These are phyloP conservation scores for Zelostemma sp. DNA, from an alignment of 1,140 invertebrate species.

Conservation along the genomic window DNA sequence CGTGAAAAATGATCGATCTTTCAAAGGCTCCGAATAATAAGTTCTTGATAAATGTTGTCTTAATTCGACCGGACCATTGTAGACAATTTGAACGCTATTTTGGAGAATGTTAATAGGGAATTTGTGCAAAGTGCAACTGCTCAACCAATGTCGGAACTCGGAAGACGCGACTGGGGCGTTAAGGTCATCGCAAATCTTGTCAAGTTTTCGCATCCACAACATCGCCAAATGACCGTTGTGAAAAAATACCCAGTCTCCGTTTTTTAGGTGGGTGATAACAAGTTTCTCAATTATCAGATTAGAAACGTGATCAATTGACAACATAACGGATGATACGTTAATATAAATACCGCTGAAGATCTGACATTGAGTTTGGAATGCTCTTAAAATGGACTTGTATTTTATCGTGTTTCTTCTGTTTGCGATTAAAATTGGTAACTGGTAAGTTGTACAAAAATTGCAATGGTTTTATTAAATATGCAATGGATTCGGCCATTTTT, in stretches of 20 bases:
- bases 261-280: no score
- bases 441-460: no score
- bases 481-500: no score
- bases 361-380: no score
- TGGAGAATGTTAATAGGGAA: conserved; percentile 79
- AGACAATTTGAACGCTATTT: conserved; percentile 78
- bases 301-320: no score
- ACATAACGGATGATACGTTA: no score
- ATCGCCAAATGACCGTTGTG: conserved; percentile 82
- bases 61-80: conserved; percentile 75
- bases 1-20: conserved; percentile 66
- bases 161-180: conserved; percentile 68
- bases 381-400: no score
- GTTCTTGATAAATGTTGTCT: conserved; percentile 74
- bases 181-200: conserved; percentile 73
- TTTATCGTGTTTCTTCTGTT: no score
- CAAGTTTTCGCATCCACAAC: conserved; percentile 72
- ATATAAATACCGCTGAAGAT: no score
- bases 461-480: no score
- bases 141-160: conserved; percentile 80
- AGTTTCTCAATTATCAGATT: no score
- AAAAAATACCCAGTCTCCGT: conserved; percentile 77
- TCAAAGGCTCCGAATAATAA: conserved; percentile 73
- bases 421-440: no score
- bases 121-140: conserved; percentile 73